Percentiles rank a stretch among this genome's conserved stretches.
These are phyloP conservation scores for Gonocerus acuteangulatus DNA, from an alignment of 2,888 invertebrate species.

Conservation along the genomic window DNA sequence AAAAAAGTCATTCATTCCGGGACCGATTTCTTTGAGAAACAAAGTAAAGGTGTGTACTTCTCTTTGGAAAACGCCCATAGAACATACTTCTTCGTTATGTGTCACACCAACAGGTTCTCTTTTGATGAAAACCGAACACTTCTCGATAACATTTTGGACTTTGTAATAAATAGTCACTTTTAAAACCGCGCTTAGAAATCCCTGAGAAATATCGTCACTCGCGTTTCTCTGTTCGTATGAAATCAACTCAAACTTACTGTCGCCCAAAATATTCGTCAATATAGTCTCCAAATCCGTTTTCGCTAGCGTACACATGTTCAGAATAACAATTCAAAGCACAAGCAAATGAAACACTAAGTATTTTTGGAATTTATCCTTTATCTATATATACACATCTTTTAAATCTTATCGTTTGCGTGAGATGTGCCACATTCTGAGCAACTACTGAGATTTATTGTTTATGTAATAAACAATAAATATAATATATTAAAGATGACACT, in stretches of 20 bases:
- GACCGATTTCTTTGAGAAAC: slow-evolving; percentile 1
- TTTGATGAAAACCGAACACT: slow-evolving; percentile 10
- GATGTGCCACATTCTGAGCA: too few species aligned
- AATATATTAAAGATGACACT: too few species aligned
- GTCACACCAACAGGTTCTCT: background rate
- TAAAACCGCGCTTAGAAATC: background rate
- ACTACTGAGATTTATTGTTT: too few species aligned
- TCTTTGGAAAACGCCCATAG: background rate
- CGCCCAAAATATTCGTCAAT: too few species aligned
- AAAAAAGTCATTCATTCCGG: background rate
- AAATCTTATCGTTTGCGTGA: too few species aligned
- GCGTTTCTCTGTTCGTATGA: background rate
- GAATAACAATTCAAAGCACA: too few species aligned
- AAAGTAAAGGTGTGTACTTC: slow-evolving; percentile 1
- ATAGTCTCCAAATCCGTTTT: too few species aligned
- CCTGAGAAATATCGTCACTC: background rate
- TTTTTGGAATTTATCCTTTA: too few species aligned
- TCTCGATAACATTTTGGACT: background rate
- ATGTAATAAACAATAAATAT: too few species aligned
- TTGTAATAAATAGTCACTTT: background rate
- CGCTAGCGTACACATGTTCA: too few species aligned
- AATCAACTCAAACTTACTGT: slow-evolving; percentile 4
- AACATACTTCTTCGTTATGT: background rate
- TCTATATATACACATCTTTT: too few species aligned
- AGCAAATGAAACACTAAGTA: too few species aligned